These are phyloP conservation scores for Peromyscus attwateri DNA, from an alignment of 2,797 vertebrate genomes.

Conservation along the genomic window DNA sequence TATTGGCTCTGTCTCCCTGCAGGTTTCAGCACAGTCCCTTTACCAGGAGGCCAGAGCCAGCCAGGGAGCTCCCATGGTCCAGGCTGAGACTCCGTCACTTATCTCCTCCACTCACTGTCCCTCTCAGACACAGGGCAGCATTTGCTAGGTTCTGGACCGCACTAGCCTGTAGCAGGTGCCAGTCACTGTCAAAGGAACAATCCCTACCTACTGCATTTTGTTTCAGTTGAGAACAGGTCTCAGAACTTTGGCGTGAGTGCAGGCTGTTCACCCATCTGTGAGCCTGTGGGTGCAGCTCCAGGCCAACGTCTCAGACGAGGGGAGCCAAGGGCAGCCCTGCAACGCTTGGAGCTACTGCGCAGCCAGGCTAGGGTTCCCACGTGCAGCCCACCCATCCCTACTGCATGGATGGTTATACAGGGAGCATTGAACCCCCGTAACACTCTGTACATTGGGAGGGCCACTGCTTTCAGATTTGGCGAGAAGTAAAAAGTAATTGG, in stretches of 20 bases:
- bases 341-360: not conserved
- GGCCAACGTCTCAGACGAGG: not conserved
- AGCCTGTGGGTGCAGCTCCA: not conserved
- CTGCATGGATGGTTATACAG: not conserved
- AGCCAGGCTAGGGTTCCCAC: not conserved
- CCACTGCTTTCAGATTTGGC: not conserved
- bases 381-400: not conserved
- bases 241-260: rapidly evolving
- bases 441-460: not conserved
- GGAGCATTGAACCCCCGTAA: not conserved
- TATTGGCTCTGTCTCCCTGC: not conserved
- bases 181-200: not conserved
- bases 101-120: not conserved
- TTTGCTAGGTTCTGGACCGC: not conserved
- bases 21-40: not conserved
- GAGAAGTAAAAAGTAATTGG: not conserved
- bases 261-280: not conserved
- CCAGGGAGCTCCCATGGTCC: not conserved
- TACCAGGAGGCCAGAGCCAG: not conserved
- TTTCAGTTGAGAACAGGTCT: not conserved
- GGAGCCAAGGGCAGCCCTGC: not conserved
- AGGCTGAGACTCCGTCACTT: not conserved
- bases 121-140: not conserved
- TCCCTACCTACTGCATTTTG: not conserved
- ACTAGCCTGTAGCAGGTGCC: not conserved